phyloP scores from a whole-genome alignment of 2,888 invertebrate species.

The Tachystola acroxantha region DNA sequence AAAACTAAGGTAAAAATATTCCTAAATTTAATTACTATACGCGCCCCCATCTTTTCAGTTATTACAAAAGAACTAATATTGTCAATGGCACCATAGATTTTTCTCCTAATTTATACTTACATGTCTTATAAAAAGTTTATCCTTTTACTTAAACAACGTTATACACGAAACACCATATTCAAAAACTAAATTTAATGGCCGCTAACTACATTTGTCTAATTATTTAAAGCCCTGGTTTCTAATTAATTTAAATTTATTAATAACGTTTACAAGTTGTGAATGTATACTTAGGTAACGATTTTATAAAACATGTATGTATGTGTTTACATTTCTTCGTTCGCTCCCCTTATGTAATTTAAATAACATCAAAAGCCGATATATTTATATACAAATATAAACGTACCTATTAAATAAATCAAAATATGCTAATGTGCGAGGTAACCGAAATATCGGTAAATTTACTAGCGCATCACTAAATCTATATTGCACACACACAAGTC shows the following conservation, averaged over 20 bases:
- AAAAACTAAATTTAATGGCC: too few species aligned
- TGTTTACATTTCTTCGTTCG: slow-evolving; percentile 2
- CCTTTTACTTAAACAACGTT: too few species aligned
- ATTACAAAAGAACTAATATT: slow-evolving; percentile 56
- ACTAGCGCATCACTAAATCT: background rate
- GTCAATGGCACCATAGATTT: slow-evolving; percentile 59
- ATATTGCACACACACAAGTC: background rate
- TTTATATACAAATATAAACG: background rate
- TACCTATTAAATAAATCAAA: background rate
- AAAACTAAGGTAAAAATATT: too few species aligned
- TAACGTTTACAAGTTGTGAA: too few species aligned
- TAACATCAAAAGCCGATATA: background rate
- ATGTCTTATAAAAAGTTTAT: slow-evolving; percentile 14
- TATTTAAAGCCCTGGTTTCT: too few species aligned
- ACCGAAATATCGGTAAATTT: background rate
- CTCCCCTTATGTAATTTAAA: background rate
- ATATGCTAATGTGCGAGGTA: background rate
- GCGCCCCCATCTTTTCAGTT: slow-evolving; percentile 22
- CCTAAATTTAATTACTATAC: too few species aligned
- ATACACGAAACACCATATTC: too few species aligned
- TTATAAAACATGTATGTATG: slow-evolving; percentile 18
- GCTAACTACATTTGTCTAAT: too few species aligned
- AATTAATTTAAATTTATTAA: too few species aligned
- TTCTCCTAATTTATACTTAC: slow-evolving; percentile 19
- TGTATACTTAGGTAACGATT: too few species aligned